Conservation (phyloP, 2,888 invertebrate species). For the Tuberolachnus salignus region DNA sequence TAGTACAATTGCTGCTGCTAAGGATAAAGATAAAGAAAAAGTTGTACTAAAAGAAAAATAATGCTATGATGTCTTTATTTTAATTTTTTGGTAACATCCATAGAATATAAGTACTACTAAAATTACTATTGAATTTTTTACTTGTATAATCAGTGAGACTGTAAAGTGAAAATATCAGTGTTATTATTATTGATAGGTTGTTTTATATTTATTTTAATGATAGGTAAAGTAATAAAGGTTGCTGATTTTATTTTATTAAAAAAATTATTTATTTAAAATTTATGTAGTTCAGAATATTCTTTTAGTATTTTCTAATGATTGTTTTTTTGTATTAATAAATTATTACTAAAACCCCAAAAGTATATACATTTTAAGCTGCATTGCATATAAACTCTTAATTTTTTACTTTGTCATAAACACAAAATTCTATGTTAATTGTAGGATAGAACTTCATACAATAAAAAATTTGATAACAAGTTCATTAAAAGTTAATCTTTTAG, state of each 20-base stretch:
- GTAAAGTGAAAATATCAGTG: slow-evolving; percentile 13
- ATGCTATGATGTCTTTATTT: not conserved
- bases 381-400: no score
- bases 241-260: not conserved
- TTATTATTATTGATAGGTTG: slow-evolving; percentile 8
- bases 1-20: slow-evolving; percentile 54
- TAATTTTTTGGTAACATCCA: not conserved
- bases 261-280: not conserved
- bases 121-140: slow-evolving; percentile 23
- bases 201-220: slow-evolving; percentile 10
- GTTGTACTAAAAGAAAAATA: slow-evolving; percentile 48
- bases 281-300: no score
- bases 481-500: no score
- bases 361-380: no score
- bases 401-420: no score
- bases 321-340: no score
- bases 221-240: not conserved
- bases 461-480: no score
- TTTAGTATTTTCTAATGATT: no score
- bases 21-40: slow-evolving; percentile 53
- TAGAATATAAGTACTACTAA: slow-evolving; percentile 3
- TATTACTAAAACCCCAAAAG: no score
- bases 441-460: no score
- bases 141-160: slow-evolving; percentile 23
- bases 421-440: no score